These are phyloP conservation scores for Mactromeris polynyma DNA, from an alignment of 2,888 invertebrate species.

Conservation along the genomic window DNA sequence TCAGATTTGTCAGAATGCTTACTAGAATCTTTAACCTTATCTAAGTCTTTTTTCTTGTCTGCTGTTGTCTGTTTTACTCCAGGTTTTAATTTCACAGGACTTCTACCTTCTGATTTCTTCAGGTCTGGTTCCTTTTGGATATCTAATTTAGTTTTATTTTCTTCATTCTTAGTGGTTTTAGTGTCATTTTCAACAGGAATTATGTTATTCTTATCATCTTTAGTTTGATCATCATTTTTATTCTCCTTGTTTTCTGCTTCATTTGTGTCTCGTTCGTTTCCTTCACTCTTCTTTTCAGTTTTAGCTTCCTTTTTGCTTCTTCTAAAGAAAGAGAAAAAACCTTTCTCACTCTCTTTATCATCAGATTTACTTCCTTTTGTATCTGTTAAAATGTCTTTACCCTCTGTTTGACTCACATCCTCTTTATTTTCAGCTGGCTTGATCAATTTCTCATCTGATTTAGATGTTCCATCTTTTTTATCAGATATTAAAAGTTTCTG, in stretches of 20 bases:
- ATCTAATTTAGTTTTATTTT: conserved; percentile 28
- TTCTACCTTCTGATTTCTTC: conserved; percentile 19
- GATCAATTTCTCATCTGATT: not conserved
- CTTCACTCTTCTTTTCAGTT: not conserved
- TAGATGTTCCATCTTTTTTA: not conserved
- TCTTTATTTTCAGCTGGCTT: not conserved
- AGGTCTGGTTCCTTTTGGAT: conserved; percentile 38
- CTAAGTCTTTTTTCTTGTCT: conserved; percentile 1
- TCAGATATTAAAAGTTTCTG: not conserved
- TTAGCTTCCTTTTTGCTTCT: not conserved
- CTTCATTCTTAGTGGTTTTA: conserved; percentile 27
- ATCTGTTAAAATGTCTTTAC: not conserved
- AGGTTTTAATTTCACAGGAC: conserved; percentile 13
- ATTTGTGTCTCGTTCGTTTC: not conserved
- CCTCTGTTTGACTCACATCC: not conserved
- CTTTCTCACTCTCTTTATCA: not conserved
- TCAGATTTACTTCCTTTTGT: not conserved
- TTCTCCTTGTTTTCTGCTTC: not conserved
- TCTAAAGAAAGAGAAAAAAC: conserved; percentile 12
- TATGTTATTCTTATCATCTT: not conserved
- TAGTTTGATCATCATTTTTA: not conserved
- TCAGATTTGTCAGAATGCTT: not conserved
- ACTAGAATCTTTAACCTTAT: not conserved
- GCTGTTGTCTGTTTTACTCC: conserved; percentile 14
- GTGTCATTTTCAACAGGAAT: not conserved